phyloP scores from a whole-genome alignment of 2,888 invertebrate species.

The Drepana falcataria region DNA sequence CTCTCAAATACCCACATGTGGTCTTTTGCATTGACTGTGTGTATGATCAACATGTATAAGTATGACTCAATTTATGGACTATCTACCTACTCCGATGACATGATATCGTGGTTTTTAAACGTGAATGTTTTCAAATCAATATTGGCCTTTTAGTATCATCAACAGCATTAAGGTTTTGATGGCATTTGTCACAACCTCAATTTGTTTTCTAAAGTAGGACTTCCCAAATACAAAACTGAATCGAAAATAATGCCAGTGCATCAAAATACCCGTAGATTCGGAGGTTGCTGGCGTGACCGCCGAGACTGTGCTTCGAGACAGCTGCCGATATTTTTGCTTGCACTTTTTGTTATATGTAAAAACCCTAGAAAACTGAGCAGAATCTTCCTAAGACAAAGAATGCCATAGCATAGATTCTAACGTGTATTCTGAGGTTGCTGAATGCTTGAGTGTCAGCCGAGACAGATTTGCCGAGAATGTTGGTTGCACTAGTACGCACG shows the following conservation, averaged over 20 bases:
- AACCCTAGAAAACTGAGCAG: no score
- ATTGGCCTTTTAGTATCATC: not conserved
- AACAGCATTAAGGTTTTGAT: not conserved
- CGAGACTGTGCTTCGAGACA: no score
- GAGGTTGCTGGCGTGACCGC: no score
- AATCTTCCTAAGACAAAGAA: no score
- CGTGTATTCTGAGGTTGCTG: slow-evolving; percentile 22
- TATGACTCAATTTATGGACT: slow-evolving; percentile 4
- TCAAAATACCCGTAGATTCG: no score
- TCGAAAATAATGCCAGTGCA: no score
- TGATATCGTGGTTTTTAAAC: slow-evolving; percentile 5
- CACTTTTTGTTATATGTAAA: no score
- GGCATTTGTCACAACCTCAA: not conserved
- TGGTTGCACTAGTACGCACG: slow-evolving; percentile 57
- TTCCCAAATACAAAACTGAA: not conserved
- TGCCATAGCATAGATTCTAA: no score
- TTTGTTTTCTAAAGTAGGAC: not conserved
- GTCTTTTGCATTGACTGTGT: not conserved
- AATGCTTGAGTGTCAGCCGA: slow-evolving; percentile 31
- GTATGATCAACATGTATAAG: not conserved
- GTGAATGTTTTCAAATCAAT: slow-evolving; percentile 3
- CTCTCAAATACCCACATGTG: not conserved
- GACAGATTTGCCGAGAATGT: slow-evolving; percentile 21
- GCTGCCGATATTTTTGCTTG: no score
- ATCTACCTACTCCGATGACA: slow-evolving; percentile 5